Evolutionary conservation across 2,888 invertebrate genomes (phyloP), one percentile per base, ranked within the genome.

Genomic region (Argynnis bischoffii): DNA sequence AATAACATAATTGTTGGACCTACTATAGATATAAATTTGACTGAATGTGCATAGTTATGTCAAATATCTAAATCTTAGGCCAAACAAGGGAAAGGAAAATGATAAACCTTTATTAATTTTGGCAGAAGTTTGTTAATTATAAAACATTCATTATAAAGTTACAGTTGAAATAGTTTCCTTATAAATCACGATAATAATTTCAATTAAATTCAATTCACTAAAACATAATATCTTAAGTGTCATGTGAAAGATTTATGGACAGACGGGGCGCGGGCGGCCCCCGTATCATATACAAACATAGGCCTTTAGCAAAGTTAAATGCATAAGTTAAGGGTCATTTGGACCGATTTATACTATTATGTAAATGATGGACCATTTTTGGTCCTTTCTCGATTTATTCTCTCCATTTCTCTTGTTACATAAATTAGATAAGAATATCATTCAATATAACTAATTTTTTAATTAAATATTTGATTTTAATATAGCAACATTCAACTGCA

Each of bases 301-400:
- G 89, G 88, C 89, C 87, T 78, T 87, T 80, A 86, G 83, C 80
- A 75, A 81, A 84, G 86, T 89, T 90, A 90, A 90, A 90, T 90
- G 90, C 89, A 83, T 75, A 74, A 41, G 70, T 76, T 75, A 77
- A 79, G 74, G 63, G 66, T 70, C 67, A 59, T 69, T 70, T 70
- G 1, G 16, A 15, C 35, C 51, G 51, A 53, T 51, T 67, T 60
- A 57, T 66, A 69, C 64, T 70, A 46, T 56, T 51, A 14, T 18
- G 16, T 16, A 8, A 51, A 51, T 15, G 50, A 16, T 51, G 50
- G n/a, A 51, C 50, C 16, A 16, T 5, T 51, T 51, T 51, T 51
- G 50, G 50, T 8, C 6, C 50, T 16, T 51, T 41, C 35, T 11
- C 11, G 59, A 48, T 4, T 47, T 26, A 57, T 47, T 8, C 3